Conservation (phyloP, 1,140 invertebrate genomes). For the Pogonognathellus flavescens region DNA sequence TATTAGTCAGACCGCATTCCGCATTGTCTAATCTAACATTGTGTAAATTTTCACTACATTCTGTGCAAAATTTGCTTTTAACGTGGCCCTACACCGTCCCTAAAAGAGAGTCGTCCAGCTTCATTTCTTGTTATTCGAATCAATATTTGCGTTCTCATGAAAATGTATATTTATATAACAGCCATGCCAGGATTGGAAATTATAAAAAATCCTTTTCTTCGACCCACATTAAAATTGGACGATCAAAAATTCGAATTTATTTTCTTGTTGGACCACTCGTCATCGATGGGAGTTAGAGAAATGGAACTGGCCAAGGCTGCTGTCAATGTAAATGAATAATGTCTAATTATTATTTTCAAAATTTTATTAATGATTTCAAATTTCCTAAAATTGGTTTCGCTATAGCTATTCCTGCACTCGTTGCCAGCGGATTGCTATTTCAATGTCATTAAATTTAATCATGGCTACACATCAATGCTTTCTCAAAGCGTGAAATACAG, state of each 20-base stretch:
- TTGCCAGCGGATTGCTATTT: constrained; percentile 61
- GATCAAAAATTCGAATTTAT: constrained; percentile 68
- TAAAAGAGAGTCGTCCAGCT: too few relatives aligned
- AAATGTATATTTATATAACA: too few relatives aligned
- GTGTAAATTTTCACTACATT: too few relatives aligned
- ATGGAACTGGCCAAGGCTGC: constrained; percentile 68
- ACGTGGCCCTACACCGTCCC: too few relatives aligned
- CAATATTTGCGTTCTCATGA: too few relatives aligned
- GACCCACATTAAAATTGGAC: constrained; percentile 63
- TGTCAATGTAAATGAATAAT: constrained; percentile 55
- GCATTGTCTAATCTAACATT: too few relatives aligned
- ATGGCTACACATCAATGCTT: constrained; percentile 53
- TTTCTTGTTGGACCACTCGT: constrained; percentile 68
- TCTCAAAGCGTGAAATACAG: constrained; percentile 57
- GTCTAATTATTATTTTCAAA: too few relatives aligned
- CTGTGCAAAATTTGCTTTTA: too few relatives aligned
- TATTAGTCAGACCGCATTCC: too few relatives aligned
- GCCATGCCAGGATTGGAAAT: constrained; percentile 3
- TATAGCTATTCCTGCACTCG: constrained; percentile 64
- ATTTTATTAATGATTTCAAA: too few relatives aligned
- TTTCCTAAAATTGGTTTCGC: too few relatives aligned
- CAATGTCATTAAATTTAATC: constrained; percentile 62
- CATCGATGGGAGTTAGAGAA: constrained; percentile 67
- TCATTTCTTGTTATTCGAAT: too few relatives aligned
- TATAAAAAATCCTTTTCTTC: constrained; percentile 42